phyloP scores from a whole-genome alignment of 2,888 invertebrate species.

The Drosophila greeni region DNA sequence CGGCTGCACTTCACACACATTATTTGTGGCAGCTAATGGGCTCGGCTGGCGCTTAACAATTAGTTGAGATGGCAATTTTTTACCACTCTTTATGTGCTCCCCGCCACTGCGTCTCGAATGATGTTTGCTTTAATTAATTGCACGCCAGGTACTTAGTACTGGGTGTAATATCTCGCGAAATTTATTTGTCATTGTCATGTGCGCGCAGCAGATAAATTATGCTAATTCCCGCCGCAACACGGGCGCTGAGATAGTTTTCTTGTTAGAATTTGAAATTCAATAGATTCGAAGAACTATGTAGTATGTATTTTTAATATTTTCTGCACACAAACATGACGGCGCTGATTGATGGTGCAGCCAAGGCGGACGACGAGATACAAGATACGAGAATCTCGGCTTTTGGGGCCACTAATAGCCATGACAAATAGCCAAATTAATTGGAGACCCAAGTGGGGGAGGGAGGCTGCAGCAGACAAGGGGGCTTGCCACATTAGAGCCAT shows the following conservation, averaged over 20 bases:
- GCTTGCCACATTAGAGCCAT: constrained; percentile 45
- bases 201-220: constrained; percentile 58
- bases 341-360: constrained; percentile 34
- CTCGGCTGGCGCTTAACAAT: constrained; percentile 67
- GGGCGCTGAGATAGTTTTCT: constrained; percentile 57
- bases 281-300: constrained; percentile 30
- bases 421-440: constrained; percentile 70
- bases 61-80: constrained; percentile 56
- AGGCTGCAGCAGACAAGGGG: neutral
- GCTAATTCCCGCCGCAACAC: constrained; percentile 62
- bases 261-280: constrained; percentile 59
- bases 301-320: constrained; percentile 20
- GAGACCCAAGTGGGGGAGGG: constrained; percentile 12
- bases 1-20: constrained; percentile 46
- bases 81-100: constrained; percentile 38
- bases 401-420: constrained; percentile 59
- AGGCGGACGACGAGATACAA: neutral
- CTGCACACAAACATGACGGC: constrained; percentile 1
- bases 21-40: constrained; percentile 53
- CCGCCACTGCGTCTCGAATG: constrained; percentile 20
- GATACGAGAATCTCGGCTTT: constrained; percentile 22
- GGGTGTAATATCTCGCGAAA: constrained; percentile 59
- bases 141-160: constrained; percentile 55
- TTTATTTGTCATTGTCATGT: constrained; percentile 69
- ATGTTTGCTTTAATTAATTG: constrained; percentile 65